Evolutionary conservation across 1,140 invertebrate species (phyloP), one percentile per base, ranked within the genome.

Genomic region (Drosophila punjabiensis): DNA sequence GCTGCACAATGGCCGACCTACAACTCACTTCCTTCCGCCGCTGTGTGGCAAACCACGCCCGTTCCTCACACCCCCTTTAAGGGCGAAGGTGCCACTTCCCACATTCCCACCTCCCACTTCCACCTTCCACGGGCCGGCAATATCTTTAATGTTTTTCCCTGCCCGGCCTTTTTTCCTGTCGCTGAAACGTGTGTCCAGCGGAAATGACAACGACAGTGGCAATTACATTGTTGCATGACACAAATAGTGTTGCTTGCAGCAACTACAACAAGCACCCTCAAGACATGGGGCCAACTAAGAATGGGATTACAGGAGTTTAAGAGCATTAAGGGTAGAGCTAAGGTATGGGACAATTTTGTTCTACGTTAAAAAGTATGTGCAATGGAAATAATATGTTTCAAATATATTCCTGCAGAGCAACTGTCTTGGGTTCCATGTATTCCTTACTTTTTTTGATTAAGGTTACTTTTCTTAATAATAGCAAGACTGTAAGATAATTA

Each of bases 211-310:
- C 91, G 91, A 91, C 91, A 92, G 84, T 92, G 91, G 91, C 91
- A 92, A 92, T 92, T 92, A 92, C 91, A 92, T 91, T 92, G 91
- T 92, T 92, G 90, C 91, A 92, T 92, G 91, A 92, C 91, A 92
- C 87, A 92, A 92, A 92, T 86, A 88, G 87, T 91, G 87, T 92
- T 91, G 78, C 64, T 52, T 65, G 68, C 71, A 74, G 75, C 65
- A 76, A 80, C 62, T 68, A 56, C 35, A 56, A 73, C 63, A 66
- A 67, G 76, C 66, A 62, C 32, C 48, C 58, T 32, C 60, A 65
- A 58, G 60, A 78, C 56, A 62, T 39, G 65, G 45, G 33, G 30
- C 30, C 56, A 50, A 43, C 16, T 35, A 56, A 35, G 33, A 58
- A 39, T 39, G 35, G 75, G 52, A 78, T 69, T 59, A 39, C 39